Evolutionary conservation across 2,113 vertebrate species (phyloP), one percentile per base, ranked within the genome.

Genomic region (Caloenas nicobarica): DNA sequence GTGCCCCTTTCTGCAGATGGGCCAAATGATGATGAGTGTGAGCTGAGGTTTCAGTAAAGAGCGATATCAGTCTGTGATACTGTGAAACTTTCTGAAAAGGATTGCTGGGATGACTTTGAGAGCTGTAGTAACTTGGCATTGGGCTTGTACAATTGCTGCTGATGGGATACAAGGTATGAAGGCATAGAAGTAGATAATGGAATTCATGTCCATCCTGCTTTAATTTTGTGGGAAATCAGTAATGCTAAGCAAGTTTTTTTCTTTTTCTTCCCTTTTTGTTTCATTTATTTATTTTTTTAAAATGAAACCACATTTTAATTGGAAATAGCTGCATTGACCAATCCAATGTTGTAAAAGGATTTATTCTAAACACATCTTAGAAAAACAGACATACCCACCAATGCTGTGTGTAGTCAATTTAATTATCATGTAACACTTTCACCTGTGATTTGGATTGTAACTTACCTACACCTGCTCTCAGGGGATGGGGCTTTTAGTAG

Each of bases 1-100:
- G 22, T 22, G 3, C 9, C 22, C 1, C 3, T n/a, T 79, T 26
- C 34, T 53, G 6, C 23, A 38, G 33, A 28, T 38, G 13, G 9
- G 7, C 7, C 5, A 26, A 9, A 13, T 29, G 10, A 28, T 4
- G 1, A 9, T 23, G 17, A 11, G 2, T 10, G 0, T 4, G 6
- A 14, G 29, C 29, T 64, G 34, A 61, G 10, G 7, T 36, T 60
- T 51, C 15, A 24, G 7, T 16, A 31, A 10, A 33, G 33, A 31
- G 7, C 13, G 25, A 7, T 48, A 0, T 1, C 29, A 44, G 4
- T 21, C 15, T 76, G 13, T 19, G 60, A 46, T 33, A 4, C 13
- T 5, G 13, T 16, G 9, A 4, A 53, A 53, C 12, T 50, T 54
- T 53, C 68, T 50, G 25, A 28, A 44, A 54, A 50, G 36, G 16